A percentile compares a stretch with the other conserved stretches of the same genome.
These are phyloP conservation scores for Thunnus albacares DNA, from an alignment of 2,797 vertebrate species.

Conservation along the genomic window DNA sequence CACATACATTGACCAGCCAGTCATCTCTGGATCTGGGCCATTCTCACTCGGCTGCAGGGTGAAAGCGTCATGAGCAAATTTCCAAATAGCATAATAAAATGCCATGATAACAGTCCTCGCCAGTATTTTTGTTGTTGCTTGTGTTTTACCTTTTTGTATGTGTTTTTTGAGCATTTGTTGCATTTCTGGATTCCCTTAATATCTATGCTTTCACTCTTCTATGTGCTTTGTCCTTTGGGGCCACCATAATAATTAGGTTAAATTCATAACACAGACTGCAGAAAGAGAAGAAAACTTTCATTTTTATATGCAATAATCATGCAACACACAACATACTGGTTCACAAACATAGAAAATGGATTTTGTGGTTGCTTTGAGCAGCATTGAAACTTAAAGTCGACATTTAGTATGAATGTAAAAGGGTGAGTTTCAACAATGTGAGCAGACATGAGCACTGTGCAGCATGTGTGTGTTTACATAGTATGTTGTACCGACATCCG, in stretches of 20 bases:
- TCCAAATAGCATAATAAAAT: neutral
- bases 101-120: no score
- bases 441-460: neutral
- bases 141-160: no score
- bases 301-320: neutral
- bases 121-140: no score
- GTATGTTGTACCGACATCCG: slow-evolving; percentile 20
- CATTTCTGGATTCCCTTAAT: neutral
- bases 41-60: no score
- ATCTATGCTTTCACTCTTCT: no score
- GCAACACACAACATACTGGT: neutral
- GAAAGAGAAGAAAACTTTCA: neutral
- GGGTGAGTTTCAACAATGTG: neutral
- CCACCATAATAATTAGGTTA: neutral
- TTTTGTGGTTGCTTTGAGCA: neutral
- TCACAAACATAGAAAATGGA: neutral
- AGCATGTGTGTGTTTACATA: slow-evolving; percentile 38
- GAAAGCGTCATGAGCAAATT: no score
- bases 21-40: no score
- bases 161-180: no score
- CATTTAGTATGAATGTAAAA: neutral
- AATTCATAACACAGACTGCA: neutral
- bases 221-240: neutral
- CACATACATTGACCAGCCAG: neutral
- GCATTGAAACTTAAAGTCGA: neutral